Conservation (phyloP, 2,797 vertebrate genomes). For the Capromys pilorides region DNA sequence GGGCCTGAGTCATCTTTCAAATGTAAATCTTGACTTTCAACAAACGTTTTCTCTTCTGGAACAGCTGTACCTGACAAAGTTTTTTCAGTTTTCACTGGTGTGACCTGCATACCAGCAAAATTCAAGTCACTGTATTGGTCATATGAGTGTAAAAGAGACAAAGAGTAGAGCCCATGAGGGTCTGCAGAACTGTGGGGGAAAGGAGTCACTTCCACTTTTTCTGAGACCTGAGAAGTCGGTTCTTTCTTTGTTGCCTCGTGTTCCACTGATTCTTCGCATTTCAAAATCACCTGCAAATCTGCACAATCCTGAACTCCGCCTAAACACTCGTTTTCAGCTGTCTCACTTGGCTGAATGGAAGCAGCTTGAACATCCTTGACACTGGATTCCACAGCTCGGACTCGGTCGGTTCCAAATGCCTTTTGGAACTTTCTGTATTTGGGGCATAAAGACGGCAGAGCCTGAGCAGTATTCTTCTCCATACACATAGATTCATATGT, state of each 20-base stretch:
- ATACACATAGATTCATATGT: slow-evolving; percentile 81
- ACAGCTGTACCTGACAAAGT: slow-evolving; percentile 60
- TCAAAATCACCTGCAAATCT: slow-evolving; percentile 80
- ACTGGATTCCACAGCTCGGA: slow-evolving; percentile 80
- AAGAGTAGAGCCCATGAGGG: slow-evolving; percentile 81
- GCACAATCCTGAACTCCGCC: slow-evolving; percentile 77
- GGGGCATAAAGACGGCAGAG: slow-evolving; percentile 87
- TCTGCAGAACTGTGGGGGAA: slow-evolving; percentile 73
- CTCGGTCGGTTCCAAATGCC: slow-evolving; percentile 87
- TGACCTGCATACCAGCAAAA: slow-evolving; percentile 78
- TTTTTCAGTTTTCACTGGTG: slow-evolving; percentile 79
- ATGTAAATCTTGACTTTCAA: slow-evolving; percentile 68
- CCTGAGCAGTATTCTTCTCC: slow-evolving; percentile 80
- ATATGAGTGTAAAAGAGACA: slow-evolving; percentile 81
- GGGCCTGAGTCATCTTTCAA: slow-evolving; percentile 75
- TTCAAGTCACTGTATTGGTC: slow-evolving; percentile 84
- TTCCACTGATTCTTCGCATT: slow-evolving; percentile 84
- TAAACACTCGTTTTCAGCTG: slow-evolving; percentile 70
- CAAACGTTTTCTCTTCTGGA: slow-evolving; percentile 73
- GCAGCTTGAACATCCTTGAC: slow-evolving; percentile 80
- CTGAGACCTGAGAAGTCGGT: slow-evolving; percentile 71
- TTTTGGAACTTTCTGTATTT: slow-evolving; percentile 90
- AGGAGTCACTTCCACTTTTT: slow-evolving; percentile 74
- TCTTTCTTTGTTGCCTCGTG: slow-evolving; percentile 74
- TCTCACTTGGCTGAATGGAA: slow-evolving; percentile 77